Evolutionary conservation across 2,797 vertebrate species (phyloP).

Genomic region (Hirundo rustica): DNA sequence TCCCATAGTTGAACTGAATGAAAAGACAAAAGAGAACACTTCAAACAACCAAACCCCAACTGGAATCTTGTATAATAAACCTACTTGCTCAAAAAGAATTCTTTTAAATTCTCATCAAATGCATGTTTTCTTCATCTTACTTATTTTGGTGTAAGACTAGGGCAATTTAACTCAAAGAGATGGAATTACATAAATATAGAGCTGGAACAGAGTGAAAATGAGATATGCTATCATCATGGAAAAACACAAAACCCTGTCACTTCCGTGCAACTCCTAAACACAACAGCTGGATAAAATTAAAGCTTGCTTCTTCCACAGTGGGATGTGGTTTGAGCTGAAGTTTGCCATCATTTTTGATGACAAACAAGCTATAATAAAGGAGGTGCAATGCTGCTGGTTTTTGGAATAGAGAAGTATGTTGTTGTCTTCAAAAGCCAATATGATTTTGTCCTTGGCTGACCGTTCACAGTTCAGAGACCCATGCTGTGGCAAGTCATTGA

Average conservation of each 20-base stretch:
- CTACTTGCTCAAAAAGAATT: background rate
- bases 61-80: background rate
- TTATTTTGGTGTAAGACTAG: background rate
- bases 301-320: background rate
- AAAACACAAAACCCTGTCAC: background rate
- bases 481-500: background rate
- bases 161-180: background rate
- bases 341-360: background rate
- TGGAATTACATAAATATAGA: background rate
- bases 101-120: background rate
- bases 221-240: background rate
- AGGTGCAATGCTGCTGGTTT: background rate
- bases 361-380: background rate
- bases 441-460: conserved; percentile 1
- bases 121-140: background rate
- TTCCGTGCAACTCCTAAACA: background rate
- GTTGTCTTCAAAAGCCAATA: background rate
- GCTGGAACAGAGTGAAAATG: background rate
- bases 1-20: background rate
- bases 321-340: background rate
- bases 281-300: conserved; percentile 29
- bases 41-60: background rate
- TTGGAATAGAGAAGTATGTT: background rate
- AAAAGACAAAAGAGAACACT: background rate
- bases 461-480: background rate